Evolutionary conservation across 2,797 vertebrate species (phyloP), one percentile per base, ranked within the genome.

Genomic region (Lagocephalus sceleratus): DNA sequence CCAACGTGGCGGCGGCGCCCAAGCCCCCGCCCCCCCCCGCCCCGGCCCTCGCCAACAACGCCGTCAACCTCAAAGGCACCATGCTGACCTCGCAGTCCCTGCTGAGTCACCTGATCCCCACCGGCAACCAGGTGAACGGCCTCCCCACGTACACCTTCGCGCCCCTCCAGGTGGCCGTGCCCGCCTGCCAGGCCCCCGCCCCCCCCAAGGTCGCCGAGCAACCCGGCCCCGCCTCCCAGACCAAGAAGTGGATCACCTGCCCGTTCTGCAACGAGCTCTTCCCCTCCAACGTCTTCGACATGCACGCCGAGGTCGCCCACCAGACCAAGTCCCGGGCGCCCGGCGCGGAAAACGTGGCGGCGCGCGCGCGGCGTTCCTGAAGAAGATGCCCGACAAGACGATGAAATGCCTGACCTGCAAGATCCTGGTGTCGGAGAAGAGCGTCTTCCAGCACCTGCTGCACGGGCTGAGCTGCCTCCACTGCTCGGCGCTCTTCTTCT

Each of bases 231-330:
- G 44, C 82, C 2, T 86, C 90, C 21, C 92, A 93, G 76, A 91
- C 95, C 1, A 98, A 98, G 78, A 97, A 96, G 68, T 99, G 97
- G 97, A 94, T 97, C 57, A 98, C 95, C 0, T 99, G 97, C 59
- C 95, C 94, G 0, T 91, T 97, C 52, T 99, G 97, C 80, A 97
- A 95, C 0, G 96, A 98, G 68, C 94, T 97, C 17, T 98, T 99
- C 66, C 97, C 97, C 0, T 95, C 95, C 6, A 96, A 93, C 1
- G 92, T 98, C 32, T 99, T 95, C 2, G 92, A 98, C 72, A 92
- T 97, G 39, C 97, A 99, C 53, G 92, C 94, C 75, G 93, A 95
- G 38, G 91, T 95, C 3, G 94, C 93, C 9, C 96, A 99, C 75
- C 94, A 92, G 57, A 89, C 91, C 19, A 90, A 93, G 0, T 84